Base-by-base conservation (phyloP, 2,797 vertebrate species). In the Bucorvus abyssinicus region DNA sequence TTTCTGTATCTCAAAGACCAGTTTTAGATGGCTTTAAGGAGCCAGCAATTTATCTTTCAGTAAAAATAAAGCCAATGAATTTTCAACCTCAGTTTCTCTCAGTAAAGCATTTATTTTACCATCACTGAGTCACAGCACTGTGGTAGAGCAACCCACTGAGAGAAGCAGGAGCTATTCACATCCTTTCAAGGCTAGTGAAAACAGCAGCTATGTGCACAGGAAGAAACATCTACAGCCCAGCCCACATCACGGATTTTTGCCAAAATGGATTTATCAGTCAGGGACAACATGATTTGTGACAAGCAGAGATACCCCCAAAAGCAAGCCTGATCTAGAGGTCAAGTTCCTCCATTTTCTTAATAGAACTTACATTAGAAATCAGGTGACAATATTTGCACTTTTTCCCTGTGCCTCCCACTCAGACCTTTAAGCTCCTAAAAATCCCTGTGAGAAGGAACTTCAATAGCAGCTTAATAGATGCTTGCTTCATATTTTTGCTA, bases 231-330 rank as follows among this genome's bases (percentile, higher is more conserved):
- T 87, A 67, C 59, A 84, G 82, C 24, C 50, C 60, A 81, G 70
- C 84, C 75, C 68, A 87, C 32, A 10, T 60, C 70, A 57, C 0
- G 0, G 29, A 80, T 44, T 93, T 90, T 90, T 90, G 70, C 70
- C 90, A 94, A 87, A 93, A 87, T 13, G 24, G 55, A 93, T 81
- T 32, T 81, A 82, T 73, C 60, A 73, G 53, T 68, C 55, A 93
- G 22, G 15, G 42, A 78, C 3, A 3, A 83, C 29, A n/a, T 56
- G 30, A 84, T 82, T 69, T 94, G 27, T 42, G 77, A 87, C 45
- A 63, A 92, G 75, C 40, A 82, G 47, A 87, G 30, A 67, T 7
- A 56, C 2, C 14, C 20, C 4, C 20, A 67, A 79, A 79, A 89
- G n/a, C 52, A 86, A 82, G 44, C 9, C 34, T 44, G 21, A 86